Evolutionary conservation across 2,888 invertebrate species (phyloP).

Genomic region (Lithodes maja): DNA sequence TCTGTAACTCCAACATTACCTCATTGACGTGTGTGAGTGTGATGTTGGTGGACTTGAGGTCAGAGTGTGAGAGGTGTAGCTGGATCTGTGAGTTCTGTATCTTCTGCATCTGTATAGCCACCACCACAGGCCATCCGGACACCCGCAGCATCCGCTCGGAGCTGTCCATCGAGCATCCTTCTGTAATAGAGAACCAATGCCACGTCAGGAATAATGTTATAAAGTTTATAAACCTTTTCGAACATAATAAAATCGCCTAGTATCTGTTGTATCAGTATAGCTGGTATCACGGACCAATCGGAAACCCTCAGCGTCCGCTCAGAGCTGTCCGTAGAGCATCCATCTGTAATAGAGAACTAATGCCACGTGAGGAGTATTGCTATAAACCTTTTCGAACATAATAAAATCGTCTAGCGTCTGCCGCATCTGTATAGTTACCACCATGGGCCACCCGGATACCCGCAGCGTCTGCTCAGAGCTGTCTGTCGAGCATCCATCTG

Average conservation of each 20-base stretch:
- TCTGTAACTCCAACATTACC: too few species aligned
- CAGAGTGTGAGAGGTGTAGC: neutral
- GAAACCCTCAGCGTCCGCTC: too few species aligned
- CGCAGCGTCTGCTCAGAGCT: neutral
- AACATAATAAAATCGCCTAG: too few species aligned
- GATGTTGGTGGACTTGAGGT: neutral
- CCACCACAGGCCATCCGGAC: constrained; percentile 17
- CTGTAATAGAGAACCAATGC: neutral
- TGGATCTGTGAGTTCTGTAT: neutral
- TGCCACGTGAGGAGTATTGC: too few species aligned
- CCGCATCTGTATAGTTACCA: neutral
- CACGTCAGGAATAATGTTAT: too few species aligned
- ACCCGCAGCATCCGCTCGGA: neutral
- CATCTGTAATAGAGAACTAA: too few species aligned
- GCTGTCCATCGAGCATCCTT: neutral
- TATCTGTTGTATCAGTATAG: too few species aligned
- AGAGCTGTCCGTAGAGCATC: too few species aligned
- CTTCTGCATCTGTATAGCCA: neutral
- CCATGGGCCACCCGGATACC: constrained; percentile 14
- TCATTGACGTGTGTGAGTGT: neutral
- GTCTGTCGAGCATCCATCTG: neutral
- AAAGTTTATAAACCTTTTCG: too few species aligned
- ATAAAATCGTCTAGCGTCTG: too few species aligned
- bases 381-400: too few species aligned
- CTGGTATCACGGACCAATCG: too few species aligned